These are phyloP conservation scores for Ophion ventricosus DNA, from an alignment of 2,888 invertebrate genomes.

Conservation along the genomic window DNA sequence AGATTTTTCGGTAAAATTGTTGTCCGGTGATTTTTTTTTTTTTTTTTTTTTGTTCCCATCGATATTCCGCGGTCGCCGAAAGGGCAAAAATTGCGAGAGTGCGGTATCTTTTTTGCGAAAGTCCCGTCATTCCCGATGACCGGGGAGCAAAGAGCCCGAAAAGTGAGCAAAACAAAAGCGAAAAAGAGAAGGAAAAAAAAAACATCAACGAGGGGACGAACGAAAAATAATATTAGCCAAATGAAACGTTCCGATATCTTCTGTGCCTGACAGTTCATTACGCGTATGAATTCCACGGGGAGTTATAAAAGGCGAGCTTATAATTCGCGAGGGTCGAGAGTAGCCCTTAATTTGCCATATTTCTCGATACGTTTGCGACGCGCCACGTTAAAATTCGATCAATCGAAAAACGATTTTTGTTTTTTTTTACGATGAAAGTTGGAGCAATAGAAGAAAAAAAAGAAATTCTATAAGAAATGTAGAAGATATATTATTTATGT, in stretches of 20 bases:
- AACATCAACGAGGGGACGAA: slow-evolving; percentile 11
- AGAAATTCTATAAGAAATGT: no score
- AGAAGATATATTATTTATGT: no score
- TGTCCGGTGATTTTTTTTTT: slow-evolving; percentile 75
- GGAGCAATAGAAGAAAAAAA: no score
- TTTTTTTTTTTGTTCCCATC: slow-evolving; percentile 74
- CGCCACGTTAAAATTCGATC: not conserved
- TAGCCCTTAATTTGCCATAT: slow-evolving; percentile 11
- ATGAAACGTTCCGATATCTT: slow-evolving; percentile 10
- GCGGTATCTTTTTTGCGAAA: slow-evolving; percentile 29
- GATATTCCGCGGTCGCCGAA: slow-evolving; percentile 71
- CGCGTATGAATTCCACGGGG: not conserved
- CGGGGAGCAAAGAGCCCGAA: slow-evolving; percentile 15
- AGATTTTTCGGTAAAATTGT: slow-evolving; percentile 73
- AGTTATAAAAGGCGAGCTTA: slow-evolving; percentile 8
- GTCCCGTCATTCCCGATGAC: not conserved
- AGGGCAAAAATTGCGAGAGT: slow-evolving; percentile 49
- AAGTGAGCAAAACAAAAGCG: slow-evolving; percentile 16
- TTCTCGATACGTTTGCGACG: slow-evolving; percentile 1
- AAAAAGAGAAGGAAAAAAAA: slow-evolving; percentile 5
- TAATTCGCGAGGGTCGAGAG: slow-evolving; percentile 2
- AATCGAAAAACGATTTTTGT: not conserved
- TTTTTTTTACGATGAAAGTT: no score
- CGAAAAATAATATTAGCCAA: slow-evolving; percentile 39
- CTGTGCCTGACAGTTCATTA: slow-evolving; percentile 64